These are phyloP conservation scores for Palythoa caribaeorum DNA, from an alignment of 92 coral and sea anemone species.

Conservation along the genomic window DNA sequence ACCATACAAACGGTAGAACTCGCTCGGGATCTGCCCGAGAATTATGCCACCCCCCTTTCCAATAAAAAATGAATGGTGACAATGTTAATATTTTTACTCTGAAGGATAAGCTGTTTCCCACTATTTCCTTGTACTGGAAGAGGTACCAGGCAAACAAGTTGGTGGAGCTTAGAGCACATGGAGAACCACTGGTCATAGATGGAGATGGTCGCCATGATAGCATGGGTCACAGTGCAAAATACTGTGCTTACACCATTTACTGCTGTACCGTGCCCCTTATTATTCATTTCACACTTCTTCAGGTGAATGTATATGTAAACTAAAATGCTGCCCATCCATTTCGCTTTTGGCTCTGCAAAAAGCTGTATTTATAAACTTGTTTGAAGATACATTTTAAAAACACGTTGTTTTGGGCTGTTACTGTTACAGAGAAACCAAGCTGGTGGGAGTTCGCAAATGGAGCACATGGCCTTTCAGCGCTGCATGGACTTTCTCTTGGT, in stretches of 20 bases:
- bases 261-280: slow-evolving; percentile 3
- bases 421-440: slow-evolving; percentile 15
- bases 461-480: background rate
- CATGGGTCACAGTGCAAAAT: background rate
- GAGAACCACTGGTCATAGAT: background rate
- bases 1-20: too few relatives aligned
- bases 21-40: too few relatives aligned
- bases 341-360: background rate
- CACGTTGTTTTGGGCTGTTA: background rate
- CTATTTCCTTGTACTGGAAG: slow-evolving; percentile 44
- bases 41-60: background rate
- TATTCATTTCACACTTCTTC: slow-evolving; percentile 17
- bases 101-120: slow-evolving; percentile 49
- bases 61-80: background rate
- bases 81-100: slow-evolving; percentile 20
- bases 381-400: background rate
- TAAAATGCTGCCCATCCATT: background rate
- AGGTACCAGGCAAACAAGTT: slow-evolving; percentile 32
- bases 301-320: slow-evolving; percentile 2
- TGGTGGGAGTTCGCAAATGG: slow-evolving; percentile 4
- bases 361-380: slow-evolving; percentile 6
- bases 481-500: background rate
- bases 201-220: slow-evolving; percentile 7
- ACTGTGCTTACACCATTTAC: too few relatives aligned
- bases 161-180: background rate